Conservation (phyloP, 2,888 invertebrate genomes). For the Frankliniella fusca region DNA sequence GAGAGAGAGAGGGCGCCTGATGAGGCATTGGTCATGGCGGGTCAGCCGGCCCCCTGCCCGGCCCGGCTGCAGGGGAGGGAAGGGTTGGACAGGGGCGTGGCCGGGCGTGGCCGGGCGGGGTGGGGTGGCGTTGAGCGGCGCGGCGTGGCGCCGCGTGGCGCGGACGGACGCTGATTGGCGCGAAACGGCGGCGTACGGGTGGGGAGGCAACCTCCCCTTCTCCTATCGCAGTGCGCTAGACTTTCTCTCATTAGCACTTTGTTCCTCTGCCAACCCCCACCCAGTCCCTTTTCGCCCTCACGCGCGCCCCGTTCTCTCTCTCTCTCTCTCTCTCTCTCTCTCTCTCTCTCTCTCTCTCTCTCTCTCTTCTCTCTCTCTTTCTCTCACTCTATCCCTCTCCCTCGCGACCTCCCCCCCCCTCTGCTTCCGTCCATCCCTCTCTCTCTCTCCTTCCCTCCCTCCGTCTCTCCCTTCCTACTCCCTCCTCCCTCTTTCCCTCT, state of each 20-base stretch:
- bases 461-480: too few species aligned
- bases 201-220: neutral
- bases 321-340: too few species aligned
- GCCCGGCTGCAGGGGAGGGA: neutral
- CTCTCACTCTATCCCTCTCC: too few species aligned
- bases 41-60: neutral
- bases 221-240: conserved; percentile 5
- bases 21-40: neutral
- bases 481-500: too few species aligned
- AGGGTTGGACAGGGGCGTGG: conserved; percentile 8
- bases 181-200: neutral
- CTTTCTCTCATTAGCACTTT: conserved; percentile 18
- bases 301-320: neutral
- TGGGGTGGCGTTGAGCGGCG: neutral
- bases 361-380: too few species aligned
- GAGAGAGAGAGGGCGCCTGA: neutral
- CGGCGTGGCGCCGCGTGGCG: neutral
- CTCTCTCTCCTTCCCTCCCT: too few species aligned
- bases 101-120: conserved; percentile 5
- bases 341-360: too few species aligned
- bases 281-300: neutral
- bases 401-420: too few species aligned
- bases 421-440: too few species aligned
- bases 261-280: neutral
- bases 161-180: conserved; percentile 1